Conservation (phyloP, 92 coral and sea anemone species). For the Bergia sp. region DNA sequence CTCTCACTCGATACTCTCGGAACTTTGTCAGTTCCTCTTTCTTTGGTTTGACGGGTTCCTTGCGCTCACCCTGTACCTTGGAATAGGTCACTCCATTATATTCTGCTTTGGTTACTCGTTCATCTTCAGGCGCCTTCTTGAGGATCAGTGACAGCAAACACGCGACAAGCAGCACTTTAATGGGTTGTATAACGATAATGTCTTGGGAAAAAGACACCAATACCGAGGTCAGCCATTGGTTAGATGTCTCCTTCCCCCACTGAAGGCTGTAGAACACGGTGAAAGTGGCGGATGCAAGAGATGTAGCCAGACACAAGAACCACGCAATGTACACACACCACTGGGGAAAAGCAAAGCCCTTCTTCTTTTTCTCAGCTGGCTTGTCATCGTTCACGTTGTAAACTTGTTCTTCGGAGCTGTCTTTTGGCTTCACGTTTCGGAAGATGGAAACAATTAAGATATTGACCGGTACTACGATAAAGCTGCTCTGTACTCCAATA, state of each 20-base stretch:
- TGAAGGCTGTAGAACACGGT: constrained; percentile 91
- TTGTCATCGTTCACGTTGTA: constrained; percentile 48
- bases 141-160: constrained; percentile 78
- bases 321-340: constrained; percentile 83
- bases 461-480: constrained; percentile 87
- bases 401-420: constrained; percentile 49
- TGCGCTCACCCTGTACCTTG: constrained; percentile 51
- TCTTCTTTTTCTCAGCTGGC: constrained; percentile 19
- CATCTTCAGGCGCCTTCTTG: constrained; percentile 92
- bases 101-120: constrained; percentile 43
- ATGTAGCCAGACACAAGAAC: constrained; percentile 67
- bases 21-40: constrained; percentile 68
- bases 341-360: constrained; percentile 67
- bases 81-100: constrained; percentile 35
- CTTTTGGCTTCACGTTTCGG: constrained; percentile 74
- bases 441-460: constrained; percentile 81
- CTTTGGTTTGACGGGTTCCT: constrained; percentile 61
- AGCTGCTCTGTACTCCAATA: constrained; percentile 89
- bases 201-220: constrained; percentile 97
- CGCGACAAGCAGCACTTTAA: constrained; percentile 88
- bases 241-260: constrained; percentile 93
- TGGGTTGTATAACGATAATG: constrained; percentile 86
- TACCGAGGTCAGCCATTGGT: constrained; percentile 92
- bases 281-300: constrained; percentile 80
- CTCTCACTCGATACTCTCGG: constrained; percentile 82